Evolutionary conservation across 2,888 invertebrate species (phyloP).

Genomic region (Pterobdella sp.): DNA sequence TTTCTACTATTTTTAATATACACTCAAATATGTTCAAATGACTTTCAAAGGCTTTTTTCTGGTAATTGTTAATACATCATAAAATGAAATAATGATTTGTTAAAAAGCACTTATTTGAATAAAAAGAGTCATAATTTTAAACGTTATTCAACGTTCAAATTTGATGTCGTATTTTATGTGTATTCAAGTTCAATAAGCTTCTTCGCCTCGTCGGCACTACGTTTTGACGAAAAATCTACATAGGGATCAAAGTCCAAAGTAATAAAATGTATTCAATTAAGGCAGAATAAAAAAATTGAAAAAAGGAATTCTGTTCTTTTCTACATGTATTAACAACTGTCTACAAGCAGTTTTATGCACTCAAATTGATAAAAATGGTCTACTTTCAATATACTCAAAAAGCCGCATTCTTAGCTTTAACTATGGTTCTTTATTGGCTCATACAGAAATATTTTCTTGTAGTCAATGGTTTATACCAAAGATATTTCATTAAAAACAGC

Average conservation of each 20-base stretch:
- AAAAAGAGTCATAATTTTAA: too few relatives aligned
- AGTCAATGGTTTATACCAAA: background rate
- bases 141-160: background rate
- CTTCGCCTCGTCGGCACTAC: slow-evolving; percentile 5
- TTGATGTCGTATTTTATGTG: background rate
- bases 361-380: too few relatives aligned
- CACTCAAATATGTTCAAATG: too few relatives aligned
- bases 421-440: background rate
- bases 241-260: slow-evolving; percentile 4
- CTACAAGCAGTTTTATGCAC: too few relatives aligned
- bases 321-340: too few relatives aligned
- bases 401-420: background rate
- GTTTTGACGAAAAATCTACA: background rate
- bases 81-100: too few relatives aligned
- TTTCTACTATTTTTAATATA: too few relatives aligned
- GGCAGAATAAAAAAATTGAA: background rate
- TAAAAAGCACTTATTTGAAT: too few relatives aligned
- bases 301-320: background rate
- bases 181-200: background rate
- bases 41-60: too few relatives aligned
- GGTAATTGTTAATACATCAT: too few relatives aligned
- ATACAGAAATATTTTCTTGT: background rate
- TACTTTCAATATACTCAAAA: background rate
- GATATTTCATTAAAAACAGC: too few relatives aligned
- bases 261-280: slow-evolving; percentile 12